Percentiles rank a stretch among this genome's conserved stretches.
Evolutionary conservation across 2,888 invertebrate genomes (phyloP).

Genomic region (Pseudococcus jackbeardsleyi): DNA sequence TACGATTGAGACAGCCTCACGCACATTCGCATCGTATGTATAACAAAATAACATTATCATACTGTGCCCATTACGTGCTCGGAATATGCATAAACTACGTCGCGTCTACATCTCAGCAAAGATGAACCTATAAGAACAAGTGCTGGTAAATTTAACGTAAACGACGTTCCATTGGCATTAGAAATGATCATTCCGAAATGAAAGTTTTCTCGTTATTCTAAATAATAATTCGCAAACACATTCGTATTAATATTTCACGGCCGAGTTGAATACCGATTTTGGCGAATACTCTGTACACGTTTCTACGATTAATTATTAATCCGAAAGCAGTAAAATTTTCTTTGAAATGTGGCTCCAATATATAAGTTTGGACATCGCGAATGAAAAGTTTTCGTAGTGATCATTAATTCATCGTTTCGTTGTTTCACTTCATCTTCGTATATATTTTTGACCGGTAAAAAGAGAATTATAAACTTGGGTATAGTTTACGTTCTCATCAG

Average conservation of each 20-base stretch:
- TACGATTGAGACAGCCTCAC: too few species aligned
- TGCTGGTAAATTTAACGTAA: background rate
- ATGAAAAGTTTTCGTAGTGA: background rate
- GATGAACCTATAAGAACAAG: background rate
- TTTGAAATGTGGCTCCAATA: background rate
- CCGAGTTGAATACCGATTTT: too few species aligned
- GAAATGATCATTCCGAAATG: background rate
- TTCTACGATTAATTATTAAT: background rate
- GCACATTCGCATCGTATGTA: background rate
- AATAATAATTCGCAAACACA: too few species aligned
- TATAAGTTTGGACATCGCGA: background rate
- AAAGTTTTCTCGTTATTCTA: background rate
- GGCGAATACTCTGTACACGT: background rate
- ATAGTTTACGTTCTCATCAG: too few species aligned
- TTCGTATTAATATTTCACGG: too few species aligned
- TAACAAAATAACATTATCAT: conserved; percentile 3
- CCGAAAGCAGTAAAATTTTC: background rate
- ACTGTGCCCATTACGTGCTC: conserved; percentile 3
- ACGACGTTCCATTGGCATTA: background rate
- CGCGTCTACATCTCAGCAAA: too few species aligned
- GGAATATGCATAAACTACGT: background rate
- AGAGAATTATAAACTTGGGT: background rate
- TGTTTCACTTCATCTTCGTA: background rate
- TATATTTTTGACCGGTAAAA: background rate
- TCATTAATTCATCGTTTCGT: background rate